Conservation (phyloP, 2,113 vertebrate species). For the Xiphias gladius region DNA sequence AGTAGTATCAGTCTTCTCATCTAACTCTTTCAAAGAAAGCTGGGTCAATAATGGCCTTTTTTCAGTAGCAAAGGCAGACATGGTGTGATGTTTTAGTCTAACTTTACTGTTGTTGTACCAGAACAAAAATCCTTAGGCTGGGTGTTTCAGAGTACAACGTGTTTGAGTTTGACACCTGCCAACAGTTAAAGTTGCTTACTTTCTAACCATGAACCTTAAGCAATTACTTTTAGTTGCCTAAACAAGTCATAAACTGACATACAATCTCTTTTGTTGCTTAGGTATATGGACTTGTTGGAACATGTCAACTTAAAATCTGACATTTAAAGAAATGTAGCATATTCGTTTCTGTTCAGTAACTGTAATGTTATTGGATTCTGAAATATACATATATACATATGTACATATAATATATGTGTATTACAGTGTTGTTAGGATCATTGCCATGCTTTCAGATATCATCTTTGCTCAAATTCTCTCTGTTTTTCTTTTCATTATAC, state of each 20-base stretch:
- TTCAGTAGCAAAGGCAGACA: not conserved
- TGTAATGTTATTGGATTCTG: not conserved
- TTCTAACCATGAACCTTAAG: not conserved
- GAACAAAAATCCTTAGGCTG: not conserved
- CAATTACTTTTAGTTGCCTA: not conserved
- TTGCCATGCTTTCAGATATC: constrained; percentile 52
- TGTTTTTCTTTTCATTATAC: constrained; percentile 64
- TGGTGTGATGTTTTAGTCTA: not conserved
- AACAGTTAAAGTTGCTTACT: not conserved
- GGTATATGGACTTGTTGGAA: not conserved
- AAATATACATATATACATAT: not conserved
- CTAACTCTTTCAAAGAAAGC: not conserved
- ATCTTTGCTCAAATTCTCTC: constrained; percentile 58
- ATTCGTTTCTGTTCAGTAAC: not conserved
- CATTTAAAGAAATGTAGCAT: not conserved
- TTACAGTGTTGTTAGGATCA: constrained; percentile 38
- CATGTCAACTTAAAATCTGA: not conserved
- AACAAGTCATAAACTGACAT: not conserved
- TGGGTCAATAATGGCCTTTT: not conserved
- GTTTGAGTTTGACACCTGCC: not conserved
- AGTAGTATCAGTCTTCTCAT: not conserved
- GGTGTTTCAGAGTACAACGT: not conserved
- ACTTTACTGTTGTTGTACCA: not conserved
- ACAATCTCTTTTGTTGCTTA: not conserved
- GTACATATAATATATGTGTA: not conserved